Base-by-base conservation (phyloP, 2,888 invertebrate genomes). In the Volucella zonaria region DNA sequence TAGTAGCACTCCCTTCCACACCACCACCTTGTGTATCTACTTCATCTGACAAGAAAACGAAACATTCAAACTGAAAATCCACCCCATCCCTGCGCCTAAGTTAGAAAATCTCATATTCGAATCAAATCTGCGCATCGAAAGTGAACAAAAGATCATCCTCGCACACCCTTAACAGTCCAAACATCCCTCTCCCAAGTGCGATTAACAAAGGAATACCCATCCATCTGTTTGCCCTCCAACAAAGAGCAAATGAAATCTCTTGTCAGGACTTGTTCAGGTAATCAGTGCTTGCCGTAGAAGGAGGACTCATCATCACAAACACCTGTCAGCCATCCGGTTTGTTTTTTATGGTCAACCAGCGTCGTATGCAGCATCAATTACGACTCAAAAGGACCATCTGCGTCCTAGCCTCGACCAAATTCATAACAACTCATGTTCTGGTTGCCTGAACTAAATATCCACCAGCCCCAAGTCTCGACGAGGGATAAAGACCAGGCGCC, bases 321-420 rank as follows among this genome's bases (percentile, higher is more conserved):
- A 78, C 78, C 78, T 78, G 78, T 78, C 78, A 59, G 64, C 58
- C 71, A 64, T 71, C 51, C 51, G 78, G 64, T 49, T 64, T 58
- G 11, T 10, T 31, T 31, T 31, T 31, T 31, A 31, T 31, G 31
- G 31, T 6, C 31, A 31, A 31, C 31, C 31, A 31, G 3, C 4
- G 31, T 31, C 31, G 31, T 23, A 58, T 52, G 61, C 2, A 8
- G 8, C n/a, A 11, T 42, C 8, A 71, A 45, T 56, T 62, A 31
- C n/a, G 18, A 56, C 15, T 47, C 18, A 56, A 0, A 43, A 43
- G 40, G 40, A 52, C 67, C 82, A 82, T 49, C 78, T 82, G 82
- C 74, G 78, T 67, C 73, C 56, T 74, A 54, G 31, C 23, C 49
- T 14, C 45, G 10, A 10, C 31, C 12, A 49, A 51, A 66, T 31